Evolutionary conservation across 2,888 invertebrate genomes (phyloP).

Genomic region (Caenorhabditis sp.): DNA sequence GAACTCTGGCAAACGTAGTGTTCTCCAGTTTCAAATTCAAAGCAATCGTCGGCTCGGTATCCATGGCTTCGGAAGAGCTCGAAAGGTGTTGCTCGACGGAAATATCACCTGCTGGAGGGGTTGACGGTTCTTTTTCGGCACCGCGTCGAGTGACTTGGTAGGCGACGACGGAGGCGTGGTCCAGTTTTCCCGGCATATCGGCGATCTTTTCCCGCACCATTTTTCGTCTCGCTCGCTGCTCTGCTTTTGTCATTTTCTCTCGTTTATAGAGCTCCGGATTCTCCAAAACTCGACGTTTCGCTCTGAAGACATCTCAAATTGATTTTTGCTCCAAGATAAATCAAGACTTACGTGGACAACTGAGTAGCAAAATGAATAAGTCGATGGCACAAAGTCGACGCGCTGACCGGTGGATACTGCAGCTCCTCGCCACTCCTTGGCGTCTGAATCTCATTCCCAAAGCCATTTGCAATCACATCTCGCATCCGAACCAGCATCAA

Average conservation of each 20-base stretch:
- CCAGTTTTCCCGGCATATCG: constrained; percentile 91
- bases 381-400: constrained; percentile 87
- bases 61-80: constrained; percentile 53
- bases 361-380: constrained; percentile 89
- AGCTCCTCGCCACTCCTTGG: constrained; percentile 75
- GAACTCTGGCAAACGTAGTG: constrained; percentile 41
- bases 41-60: constrained; percentile 33
- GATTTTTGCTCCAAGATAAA: background rate
- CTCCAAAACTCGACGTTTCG: constrained; percentile 90
- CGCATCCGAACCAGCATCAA: constrained; percentile 86
- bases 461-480: constrained; percentile 88
- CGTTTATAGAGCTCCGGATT: constrained; percentile 88
- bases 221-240: constrained; percentile 85
- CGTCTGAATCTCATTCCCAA: constrained; percentile 77
- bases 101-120: constrained; percentile 16
- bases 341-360: constrained; percentile 84
- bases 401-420: constrained; percentile 83
- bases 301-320: constrained; percentile 85
- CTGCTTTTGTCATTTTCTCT: constrained; percentile 75
- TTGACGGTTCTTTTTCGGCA: constrained; percentile 29
- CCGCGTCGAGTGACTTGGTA: constrained; percentile 87
- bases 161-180: constrained; percentile 90
- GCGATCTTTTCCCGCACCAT: constrained; percentile 89
- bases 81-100: background rate
- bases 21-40: constrained; percentile 38